phyloP scores from a whole-genome alignment of 2,113 vertebrate genomes.

The Cebus imitator region DNA sequence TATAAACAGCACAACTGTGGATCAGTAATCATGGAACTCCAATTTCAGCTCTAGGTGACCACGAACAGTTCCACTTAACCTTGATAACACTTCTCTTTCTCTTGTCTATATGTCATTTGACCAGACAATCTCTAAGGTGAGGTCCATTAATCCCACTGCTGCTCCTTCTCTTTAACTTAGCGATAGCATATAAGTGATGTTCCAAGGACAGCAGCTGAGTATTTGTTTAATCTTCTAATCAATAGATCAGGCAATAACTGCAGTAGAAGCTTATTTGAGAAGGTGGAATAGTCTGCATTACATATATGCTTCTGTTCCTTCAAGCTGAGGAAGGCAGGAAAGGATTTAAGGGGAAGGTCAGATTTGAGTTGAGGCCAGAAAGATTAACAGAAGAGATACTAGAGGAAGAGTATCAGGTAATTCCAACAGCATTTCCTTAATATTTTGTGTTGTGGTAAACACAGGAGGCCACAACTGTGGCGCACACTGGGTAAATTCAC shows the following conservation, averaged over 20 bases:
- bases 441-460: not conserved
- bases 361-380: not conserved
- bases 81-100: not conserved
- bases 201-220: not conserved
- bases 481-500: not conserved
- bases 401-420: not conserved
- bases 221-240: not conserved
- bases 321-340: not conserved
- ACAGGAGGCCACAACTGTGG: not conserved
- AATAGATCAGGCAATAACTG: not conserved
- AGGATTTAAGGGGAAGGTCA: not conserved
- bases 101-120: not conserved
- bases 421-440: not conserved
- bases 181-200: not conserved
- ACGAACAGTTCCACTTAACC: not conserved
- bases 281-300: not conserved
- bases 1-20: not conserved
- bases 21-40: not conserved
- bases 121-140: not conserved
- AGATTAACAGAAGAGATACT: not conserved
- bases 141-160: not conserved
- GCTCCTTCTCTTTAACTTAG: not conserved
- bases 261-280: not conserved
- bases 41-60: not conserved
- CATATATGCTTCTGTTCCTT: not conserved